Evolutionary conservation across 2,888 invertebrate species (phyloP).

Genomic region (Ariolimax columbianus): DNA sequence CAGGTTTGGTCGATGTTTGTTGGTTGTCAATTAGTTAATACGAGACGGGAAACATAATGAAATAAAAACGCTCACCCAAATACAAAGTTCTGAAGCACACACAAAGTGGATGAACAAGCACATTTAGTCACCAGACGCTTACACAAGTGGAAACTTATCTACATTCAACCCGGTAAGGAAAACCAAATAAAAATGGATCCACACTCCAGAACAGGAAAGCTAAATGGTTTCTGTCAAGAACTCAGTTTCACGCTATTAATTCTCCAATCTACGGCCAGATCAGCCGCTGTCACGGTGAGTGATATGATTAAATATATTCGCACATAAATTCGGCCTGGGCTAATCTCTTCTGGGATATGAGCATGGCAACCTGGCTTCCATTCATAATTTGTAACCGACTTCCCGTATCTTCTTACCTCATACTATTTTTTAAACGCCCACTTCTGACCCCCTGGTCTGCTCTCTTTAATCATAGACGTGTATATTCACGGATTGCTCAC

Average conservation of each 20-base stretch:
- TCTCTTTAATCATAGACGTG: background rate
- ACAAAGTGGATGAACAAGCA: no score
- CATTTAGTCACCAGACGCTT: no score
- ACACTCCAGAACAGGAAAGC: background rate
- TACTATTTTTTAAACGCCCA: background rate
- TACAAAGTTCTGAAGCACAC: no score
- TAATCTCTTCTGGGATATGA: constrained; percentile 18
- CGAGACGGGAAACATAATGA: no score
- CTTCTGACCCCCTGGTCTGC: background rate
- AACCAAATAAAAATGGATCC: no score
- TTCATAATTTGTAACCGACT: constrained; percentile 16
- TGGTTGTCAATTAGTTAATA: no score
- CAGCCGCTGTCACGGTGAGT: background rate
- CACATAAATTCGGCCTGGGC: background rate
- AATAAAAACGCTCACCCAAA: no score
- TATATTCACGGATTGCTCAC: background rate
- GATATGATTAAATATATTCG: constrained; percentile 6
- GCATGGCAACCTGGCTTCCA: background rate
- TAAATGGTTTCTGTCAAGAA: constrained; percentile 17
- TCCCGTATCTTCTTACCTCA: background rate
- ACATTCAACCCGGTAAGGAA: no score
- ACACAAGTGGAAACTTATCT: no score
- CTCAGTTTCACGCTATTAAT: background rate
- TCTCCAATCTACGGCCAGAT: background rate
- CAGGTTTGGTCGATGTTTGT: no score